Percentiles rank a stretch among this genome's conserved stretches.
Evolutionary conservation across 2,797 vertebrate genomes (phyloP).

Genomic region (Acanthiza pusilla): DNA sequence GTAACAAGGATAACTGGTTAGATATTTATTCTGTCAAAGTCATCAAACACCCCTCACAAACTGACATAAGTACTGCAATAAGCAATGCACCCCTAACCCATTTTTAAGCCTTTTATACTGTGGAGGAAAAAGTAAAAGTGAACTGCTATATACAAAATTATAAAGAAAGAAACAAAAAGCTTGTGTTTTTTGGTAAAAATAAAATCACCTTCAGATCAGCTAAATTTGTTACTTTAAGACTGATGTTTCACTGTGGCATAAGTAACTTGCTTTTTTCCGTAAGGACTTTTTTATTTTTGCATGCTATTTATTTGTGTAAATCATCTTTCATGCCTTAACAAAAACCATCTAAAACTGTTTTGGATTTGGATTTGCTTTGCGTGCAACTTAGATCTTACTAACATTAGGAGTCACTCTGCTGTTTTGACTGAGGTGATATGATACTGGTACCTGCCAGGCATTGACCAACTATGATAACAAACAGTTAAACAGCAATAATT

Average conservation of each 20-base stretch:
- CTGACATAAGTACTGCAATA: constrained; percentile 93
- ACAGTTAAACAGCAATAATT: constrained; percentile 82
- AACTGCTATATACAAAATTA: constrained; percentile 92
- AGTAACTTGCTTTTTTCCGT: constrained; percentile 78
- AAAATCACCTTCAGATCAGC: constrained; percentile 82
- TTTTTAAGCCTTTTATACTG: constrained; percentile 80
- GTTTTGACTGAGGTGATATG: constrained; percentile 73
- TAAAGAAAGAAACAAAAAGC: background rate
- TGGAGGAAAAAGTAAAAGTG: constrained; percentile 81
- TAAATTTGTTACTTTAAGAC: constrained; percentile 67
- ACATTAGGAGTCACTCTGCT: constrained; percentile 74
- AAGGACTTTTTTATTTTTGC: constrained; percentile 84
- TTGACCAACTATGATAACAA: constrained; percentile 85
- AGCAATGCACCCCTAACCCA: constrained; percentile 93
- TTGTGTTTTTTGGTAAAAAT: constrained; percentile 75
- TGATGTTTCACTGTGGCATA: constrained; percentile 79
- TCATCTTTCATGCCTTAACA: constrained; percentile 92
- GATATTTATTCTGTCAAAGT: constrained; percentile 93
- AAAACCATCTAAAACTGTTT: constrained; percentile 76
- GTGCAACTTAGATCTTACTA: constrained; percentile 80
- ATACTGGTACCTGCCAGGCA: constrained; percentile 84
- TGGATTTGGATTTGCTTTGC: constrained; percentile 76
- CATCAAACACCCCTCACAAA: constrained; percentile 94
- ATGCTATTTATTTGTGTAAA: constrained; percentile 93
- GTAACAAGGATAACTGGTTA: constrained; percentile 99